Conservation (phyloP, 2,888 invertebrate genomes). For the Sarcophaga variegata region DNA sequence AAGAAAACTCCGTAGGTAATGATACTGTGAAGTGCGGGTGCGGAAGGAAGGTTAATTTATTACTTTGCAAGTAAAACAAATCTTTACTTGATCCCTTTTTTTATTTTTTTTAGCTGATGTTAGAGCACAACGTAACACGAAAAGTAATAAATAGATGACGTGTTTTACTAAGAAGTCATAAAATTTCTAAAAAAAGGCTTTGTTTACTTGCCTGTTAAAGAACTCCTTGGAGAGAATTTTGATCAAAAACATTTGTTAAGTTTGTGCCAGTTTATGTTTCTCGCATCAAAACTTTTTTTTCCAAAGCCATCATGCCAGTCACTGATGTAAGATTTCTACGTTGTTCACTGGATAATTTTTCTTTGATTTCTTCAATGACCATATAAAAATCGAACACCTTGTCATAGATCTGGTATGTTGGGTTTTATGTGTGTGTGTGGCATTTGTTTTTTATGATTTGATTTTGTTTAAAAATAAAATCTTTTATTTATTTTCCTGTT, state of each 20-base stretch:
- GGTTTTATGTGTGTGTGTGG: neutral
- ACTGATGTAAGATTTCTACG: neutral
- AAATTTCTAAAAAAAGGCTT: conserved; percentile 11
- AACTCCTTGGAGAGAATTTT: neutral
- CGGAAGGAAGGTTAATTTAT: too few species aligned
- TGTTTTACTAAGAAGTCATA: conserved; percentile 16
- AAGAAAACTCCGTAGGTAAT: too few species aligned
- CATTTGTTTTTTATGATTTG: neutral
- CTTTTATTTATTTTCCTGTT: conserved; percentile 30
- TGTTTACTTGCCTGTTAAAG: neutral
- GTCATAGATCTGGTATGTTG: neutral
- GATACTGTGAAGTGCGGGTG: too few species aligned
- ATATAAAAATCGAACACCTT: too few species aligned
- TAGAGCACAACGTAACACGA: neutral
- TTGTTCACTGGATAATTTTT: neutral
- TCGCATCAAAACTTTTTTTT: neutral
- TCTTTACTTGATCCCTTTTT: neutral
- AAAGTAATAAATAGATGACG: conserved; percentile 36
- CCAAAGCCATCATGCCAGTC: neutral
- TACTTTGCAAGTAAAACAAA: neutral
- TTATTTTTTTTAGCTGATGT: neutral
- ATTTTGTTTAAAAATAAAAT: neutral
- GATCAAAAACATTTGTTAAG: neutral
- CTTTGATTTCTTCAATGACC: too few species aligned
- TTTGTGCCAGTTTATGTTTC: neutral